phyloP scores from a whole-genome alignment of 2,797 vertebrate species.

The Scomberomorus guttatus region DNA sequence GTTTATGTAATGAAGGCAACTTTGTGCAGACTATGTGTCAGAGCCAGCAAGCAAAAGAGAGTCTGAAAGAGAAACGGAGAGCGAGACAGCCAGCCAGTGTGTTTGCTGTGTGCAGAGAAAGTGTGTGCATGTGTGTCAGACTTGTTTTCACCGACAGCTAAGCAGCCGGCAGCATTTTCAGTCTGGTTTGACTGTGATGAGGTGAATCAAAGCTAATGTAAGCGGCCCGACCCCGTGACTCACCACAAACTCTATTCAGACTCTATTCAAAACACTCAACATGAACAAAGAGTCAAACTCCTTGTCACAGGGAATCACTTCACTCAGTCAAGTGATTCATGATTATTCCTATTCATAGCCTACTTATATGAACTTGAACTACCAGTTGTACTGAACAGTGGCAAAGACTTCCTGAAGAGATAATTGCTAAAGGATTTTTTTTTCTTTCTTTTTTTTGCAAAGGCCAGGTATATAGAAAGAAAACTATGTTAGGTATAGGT shows the following conservation, averaged over 20 bases:
- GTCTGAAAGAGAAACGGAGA: constrained; percentile 12
- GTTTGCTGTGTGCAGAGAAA: constrained; percentile 35
- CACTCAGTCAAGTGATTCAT: constrained; percentile 49
- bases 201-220: constrained; percentile 55
- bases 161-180: constrained; percentile 63
- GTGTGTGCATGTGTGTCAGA: constrained; percentile 56
- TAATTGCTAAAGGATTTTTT: not conserved
- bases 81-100: constrained; percentile 40
- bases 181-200: constrained; percentile 53
- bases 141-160: constrained; percentile 57
- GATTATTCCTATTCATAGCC: constrained; percentile 41
- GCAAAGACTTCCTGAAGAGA: not conserved
- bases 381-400: constrained; percentile 47
- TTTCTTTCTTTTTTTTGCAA: not conserved
- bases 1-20: constrained; percentile 56
- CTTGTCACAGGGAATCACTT: constrained; percentile 28
- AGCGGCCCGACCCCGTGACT: constrained; percentile 65
- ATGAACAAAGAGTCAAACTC: constrained; percentile 55
- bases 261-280: constrained; percentile 50
- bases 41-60: constrained; percentile 38
- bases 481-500: not conserved
- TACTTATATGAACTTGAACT: constrained; percentile 46
- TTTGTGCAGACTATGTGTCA: constrained; percentile 37
- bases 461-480: not conserved
- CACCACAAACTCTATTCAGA: constrained; percentile 52